Base-by-base conservation (phyloP, 37 sponge, comb jelly and placozoan genomes). In the Petrosia ficiformis region DNA sequence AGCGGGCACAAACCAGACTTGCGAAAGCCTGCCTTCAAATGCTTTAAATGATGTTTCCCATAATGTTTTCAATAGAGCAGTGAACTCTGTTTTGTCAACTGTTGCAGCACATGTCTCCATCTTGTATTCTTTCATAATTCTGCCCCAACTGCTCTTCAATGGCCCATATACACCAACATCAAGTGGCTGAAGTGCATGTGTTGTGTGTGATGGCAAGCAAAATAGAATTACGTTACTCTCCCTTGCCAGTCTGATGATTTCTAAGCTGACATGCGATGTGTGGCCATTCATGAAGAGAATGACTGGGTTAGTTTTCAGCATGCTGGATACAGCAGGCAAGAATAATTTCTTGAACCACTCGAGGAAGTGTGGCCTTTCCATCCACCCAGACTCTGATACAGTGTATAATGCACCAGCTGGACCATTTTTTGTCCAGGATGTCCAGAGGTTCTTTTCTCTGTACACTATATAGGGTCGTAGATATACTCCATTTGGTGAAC, bases 221-320 rank as follows among this genome's bases (percentile, higher is more conserved):
- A 87, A 24, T 81, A 4, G 0, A 81, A 25, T 21, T 76, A 80
- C 35, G 29, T 76, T 71, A 30, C 29, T 42, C 25, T 26, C 56
- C 21, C 69, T 65, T 44, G 87, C 87, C 14, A 35, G 14, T 33
- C 74, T 39, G 30, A 75, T 68, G 39, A 80, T 21, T 22, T 74
- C 21, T 1, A 80, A 40, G 31, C 36, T 65, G 22, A 82, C 6
- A 39, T 87, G 82, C 3, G 82, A 81, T 39, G 71, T 72, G 43
- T 87, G 82, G 33, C 82, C 87, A 87, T 87, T 77, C 71, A 87
- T 71, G 44, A 87, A 44, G 16, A 87, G 73, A 39, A 81, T 44
- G 10, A 81, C 77, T 42, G 87, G 82, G 16, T 33, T 33, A 16
- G 57, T 72, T 19, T 19, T 2, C 4, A 64, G 38, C 24, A 70